These are phyloP conservation scores for Indri indri DNA, from an alignment of 2,113 vertebrate species.

Conservation along the genomic window DNA sequence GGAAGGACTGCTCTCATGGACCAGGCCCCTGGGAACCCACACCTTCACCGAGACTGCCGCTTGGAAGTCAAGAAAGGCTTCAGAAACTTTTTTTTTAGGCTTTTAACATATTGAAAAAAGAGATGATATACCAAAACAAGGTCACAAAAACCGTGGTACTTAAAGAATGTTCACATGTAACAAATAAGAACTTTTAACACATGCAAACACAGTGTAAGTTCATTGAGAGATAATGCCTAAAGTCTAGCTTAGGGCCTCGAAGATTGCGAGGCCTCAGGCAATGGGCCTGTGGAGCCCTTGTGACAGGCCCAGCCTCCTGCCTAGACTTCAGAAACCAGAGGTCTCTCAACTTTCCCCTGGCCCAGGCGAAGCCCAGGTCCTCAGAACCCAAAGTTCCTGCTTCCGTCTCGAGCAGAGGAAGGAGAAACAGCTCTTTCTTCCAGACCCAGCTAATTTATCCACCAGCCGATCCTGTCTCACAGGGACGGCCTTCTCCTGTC, in stretches of 20 bases:
- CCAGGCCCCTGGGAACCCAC: not conserved
- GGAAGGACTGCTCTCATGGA: not conserved
- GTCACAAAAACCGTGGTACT: not conserved
- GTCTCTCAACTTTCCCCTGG: not conserved
- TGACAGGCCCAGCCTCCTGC: not conserved
- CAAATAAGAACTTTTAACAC: not conserved
- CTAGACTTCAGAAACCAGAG: not conserved
- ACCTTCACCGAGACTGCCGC: not conserved
- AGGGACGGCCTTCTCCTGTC: not conserved
- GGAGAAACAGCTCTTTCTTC: not conserved
- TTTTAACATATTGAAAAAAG: not conserved
- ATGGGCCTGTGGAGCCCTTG: not conserved
- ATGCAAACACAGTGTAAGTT: not conserved
- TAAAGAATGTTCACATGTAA: not conserved
- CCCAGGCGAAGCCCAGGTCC: not conserved
- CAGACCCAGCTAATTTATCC: not conserved
- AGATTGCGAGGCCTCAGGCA: not conserved
- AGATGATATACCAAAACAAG: not conserved
- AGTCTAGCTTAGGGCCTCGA: not conserved
- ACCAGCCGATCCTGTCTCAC: not conserved
- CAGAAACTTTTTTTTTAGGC: not conserved
- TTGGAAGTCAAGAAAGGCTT: not conserved
- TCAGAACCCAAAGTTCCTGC: not conserved
- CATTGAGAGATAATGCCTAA: not conserved
- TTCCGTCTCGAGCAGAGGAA: not conserved